A percentile compares a stretch with the other conserved stretches of the same genome.
phyloP scores from a whole-genome alignment of 1,140 invertebrate genomes.

The Parapsyche elsis region DNA sequence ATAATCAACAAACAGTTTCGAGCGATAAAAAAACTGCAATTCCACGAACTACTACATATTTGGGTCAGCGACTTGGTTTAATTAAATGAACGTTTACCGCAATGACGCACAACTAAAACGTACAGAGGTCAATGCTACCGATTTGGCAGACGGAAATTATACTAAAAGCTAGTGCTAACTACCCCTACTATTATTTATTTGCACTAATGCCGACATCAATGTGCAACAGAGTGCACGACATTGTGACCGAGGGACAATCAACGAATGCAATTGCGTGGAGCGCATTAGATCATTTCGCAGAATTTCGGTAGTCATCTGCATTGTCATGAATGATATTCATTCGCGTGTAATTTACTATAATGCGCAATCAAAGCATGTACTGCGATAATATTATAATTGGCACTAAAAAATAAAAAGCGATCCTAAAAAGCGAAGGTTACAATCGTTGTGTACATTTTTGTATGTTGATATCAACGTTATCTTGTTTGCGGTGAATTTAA shows the following conservation, averaged over 20 bases:
- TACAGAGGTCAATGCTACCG: constrained; percentile 35
- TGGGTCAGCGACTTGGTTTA: constrained; percentile 26
- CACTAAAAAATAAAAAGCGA: too few species aligned
- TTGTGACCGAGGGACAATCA: constrained; percentile 15
- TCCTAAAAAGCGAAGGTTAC: too few species aligned
- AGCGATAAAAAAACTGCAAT: too few species aligned
- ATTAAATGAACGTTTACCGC: constrained; percentile 33
- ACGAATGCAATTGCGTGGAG: constrained; percentile 5
- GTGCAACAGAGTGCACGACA: background rate
- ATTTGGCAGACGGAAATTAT: background rate
- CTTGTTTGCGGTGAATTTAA: too few species aligned
- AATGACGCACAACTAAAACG: constrained; percentile 33
- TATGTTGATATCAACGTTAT: too few species aligned
- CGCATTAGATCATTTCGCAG: background rate
- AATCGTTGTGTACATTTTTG: too few species aligned
- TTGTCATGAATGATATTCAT: constrained; percentile 17
- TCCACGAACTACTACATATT: too few species aligned
- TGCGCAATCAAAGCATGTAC: too few species aligned
- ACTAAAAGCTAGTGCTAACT: background rate
- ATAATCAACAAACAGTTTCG: too few species aligned
- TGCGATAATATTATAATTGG: too few species aligned
- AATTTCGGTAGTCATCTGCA: background rate
- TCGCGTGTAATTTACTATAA: too few species aligned
- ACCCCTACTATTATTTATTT: background rate
- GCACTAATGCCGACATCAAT: background rate